Base-by-base conservation (phyloP, 2,797 vertebrate species). In the Meriones psammophilus region DNA sequence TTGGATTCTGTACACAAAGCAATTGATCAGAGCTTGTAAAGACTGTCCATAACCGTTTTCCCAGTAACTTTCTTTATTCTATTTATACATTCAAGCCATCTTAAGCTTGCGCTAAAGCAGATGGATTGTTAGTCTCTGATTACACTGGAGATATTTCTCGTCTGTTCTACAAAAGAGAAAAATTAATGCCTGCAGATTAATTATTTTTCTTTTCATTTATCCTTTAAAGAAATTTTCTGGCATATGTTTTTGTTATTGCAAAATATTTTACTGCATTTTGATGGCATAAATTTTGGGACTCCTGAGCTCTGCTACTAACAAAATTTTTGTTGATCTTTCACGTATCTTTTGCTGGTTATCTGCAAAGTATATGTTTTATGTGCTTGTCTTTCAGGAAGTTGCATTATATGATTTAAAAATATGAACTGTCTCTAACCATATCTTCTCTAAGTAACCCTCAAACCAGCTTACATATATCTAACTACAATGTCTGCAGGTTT, bases 21-120 rank as follows among this genome's bases (percentile, higher is more conserved):
- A 84, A 92, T 95, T 89, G 88, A 96, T 92, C 64, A 87, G 81
- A 84, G 80, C 85, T 97, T 94, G 78, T 97, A 97, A 89, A 91
- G 54, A 64, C 12, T 94, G 93, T 90, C 90, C 91, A 91, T 94
- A 90, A 22, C 42, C 20, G 56, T 94, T 91, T 30, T 93, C n/a
- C 13, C 2, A 68, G 42, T 80, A 88, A 42, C 62, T 95, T 30
- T 94, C 69, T 94, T 83, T 79, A 74, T 77, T 33, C 56, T 36
- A 13, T 60, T 84, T 79, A 92, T 64, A 8, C 50, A 69, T 86
- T 93, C 88, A 92, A 13, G 69, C 33, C 62, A 68, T 91, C n/a
- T 90, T 96, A 96, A 87, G 5, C 36, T 60, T 88, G 30, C 87
- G 64, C 62, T 94, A 85, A 95, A 74, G 78, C 36, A 79, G 60